Evolutionary conservation across 2,113 vertebrate species (phyloP).

Genomic region (Sula dactylatra): DNA sequence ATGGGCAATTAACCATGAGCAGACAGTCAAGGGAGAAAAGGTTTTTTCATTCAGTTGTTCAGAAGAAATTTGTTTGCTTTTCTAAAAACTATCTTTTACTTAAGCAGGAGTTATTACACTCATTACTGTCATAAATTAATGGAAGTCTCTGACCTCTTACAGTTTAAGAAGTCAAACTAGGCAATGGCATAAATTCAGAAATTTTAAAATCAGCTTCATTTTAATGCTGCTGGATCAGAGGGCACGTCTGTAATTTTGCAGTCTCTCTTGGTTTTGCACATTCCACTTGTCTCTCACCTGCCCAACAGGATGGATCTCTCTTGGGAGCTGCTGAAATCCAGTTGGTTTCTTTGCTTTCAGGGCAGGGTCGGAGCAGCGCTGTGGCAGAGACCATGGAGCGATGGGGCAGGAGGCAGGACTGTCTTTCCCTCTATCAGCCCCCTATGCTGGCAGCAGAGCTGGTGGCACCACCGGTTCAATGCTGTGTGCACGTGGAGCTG

Average conservation of each 20-base stretch:
- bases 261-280: neutral
- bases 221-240: neutral
- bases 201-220: neutral
- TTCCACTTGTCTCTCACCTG: neutral
- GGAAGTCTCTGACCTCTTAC: neutral
- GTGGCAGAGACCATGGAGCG: rapidly evolving
- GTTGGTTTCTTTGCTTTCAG: neutral
- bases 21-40: neutral
- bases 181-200: neutral
- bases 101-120: neutral
- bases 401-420: neutral
- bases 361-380: neutral
- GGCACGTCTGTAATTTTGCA: neutral
- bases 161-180: neutral
- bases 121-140: neutral
- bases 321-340: neutral
- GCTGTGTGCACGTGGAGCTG: neutral
- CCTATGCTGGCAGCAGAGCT: neutral
- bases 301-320: neutral
- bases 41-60: neutral
- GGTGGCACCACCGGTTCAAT: neutral
- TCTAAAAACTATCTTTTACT: neutral
- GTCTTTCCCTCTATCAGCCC: neutral
- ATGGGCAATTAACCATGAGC: neutral
- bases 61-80: neutral